Percentiles rank a stretch among this genome's conserved stretches.
These are phyloP conservation scores for Aurelia sp. DNA, from an alignment of 30 jellyfish, hydroid and myxozoan genomes.

Conservation along the genomic window DNA sequence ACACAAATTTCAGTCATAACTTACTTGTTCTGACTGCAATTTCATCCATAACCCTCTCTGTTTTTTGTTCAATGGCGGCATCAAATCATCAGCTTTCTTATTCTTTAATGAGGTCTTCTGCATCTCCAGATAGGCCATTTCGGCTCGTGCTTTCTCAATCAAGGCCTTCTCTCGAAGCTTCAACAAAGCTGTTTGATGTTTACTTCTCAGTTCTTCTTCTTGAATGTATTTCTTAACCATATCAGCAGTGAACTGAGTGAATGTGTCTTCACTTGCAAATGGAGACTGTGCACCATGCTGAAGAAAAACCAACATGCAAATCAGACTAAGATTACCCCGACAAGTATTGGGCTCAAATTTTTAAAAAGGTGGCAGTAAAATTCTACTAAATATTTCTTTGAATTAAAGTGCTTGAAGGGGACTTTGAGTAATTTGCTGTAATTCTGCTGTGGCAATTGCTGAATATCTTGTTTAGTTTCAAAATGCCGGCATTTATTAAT, in stretches of 20 bases:
- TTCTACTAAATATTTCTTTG: too few relatives aligned
- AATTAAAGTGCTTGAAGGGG: too few relatives aligned
- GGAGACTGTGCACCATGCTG: conserved; percentile 82
- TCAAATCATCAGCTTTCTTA: conserved; percentile 87
- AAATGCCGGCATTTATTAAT: too few relatives aligned
- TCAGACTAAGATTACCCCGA: too few relatives aligned
- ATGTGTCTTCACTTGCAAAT: conserved; percentile 91
- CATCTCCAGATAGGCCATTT: conserved; percentile 91
- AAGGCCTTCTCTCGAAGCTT: conserved; percentile 90
- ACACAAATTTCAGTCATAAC: not conserved
- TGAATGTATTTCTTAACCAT: conserved; percentile 90
- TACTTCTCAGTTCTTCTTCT: conserved; percentile 91
- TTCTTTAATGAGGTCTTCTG: conserved; percentile 74
- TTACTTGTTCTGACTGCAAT: conserved; percentile 90
- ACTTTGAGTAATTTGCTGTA: too few relatives aligned
- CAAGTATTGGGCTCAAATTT: too few relatives aligned
- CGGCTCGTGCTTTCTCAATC: conserved; percentile 92
- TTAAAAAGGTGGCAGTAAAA: too few relatives aligned
- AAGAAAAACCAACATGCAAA: not conserved
- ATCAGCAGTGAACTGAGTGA: conserved; percentile 77
- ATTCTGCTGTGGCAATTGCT: too few relatives aligned
- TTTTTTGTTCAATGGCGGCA: conserved; percentile 94
- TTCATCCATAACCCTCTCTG: conserved; percentile 87
- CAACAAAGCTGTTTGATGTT: conserved; percentile 88
- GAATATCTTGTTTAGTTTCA: too few relatives aligned